Percentiles rank a stretch among this genome's conserved stretches.
Evolutionary conservation across 2,113 vertebrate genomes (phyloP).

Genomic region (Syngnathus typhle): DNA sequence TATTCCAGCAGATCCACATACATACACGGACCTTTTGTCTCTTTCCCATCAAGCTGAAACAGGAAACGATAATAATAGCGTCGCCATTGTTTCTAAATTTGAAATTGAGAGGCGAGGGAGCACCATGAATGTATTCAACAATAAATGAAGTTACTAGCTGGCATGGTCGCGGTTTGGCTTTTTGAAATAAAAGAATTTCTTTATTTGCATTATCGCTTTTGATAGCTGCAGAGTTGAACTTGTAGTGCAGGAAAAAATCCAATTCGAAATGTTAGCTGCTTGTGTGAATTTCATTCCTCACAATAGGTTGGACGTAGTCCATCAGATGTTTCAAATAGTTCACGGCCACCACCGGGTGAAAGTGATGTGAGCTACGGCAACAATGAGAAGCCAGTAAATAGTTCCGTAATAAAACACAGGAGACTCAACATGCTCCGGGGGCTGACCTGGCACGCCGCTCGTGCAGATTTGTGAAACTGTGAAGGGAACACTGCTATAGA

Average conservation of each 20-base stretch:
- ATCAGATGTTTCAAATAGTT: slow-evolving; percentile 11
- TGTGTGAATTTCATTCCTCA: too few relatives aligned
- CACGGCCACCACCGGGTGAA: slow-evolving; percentile 15
- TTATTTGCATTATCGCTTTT: too few relatives aligned
- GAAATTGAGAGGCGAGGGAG: background rate
- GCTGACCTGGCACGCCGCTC: background rate
- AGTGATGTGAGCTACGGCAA: slow-evolving; percentile 21
- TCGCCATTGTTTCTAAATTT: background rate
- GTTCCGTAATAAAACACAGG: slow-evolving; percentile 10
- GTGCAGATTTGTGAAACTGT: slow-evolving; percentile 30
- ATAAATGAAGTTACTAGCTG: background rate
- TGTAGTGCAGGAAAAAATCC: too few relatives aligned
- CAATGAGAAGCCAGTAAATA: slow-evolving; percentile 29
- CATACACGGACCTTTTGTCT: background rate
- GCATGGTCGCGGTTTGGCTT: too few relatives aligned
- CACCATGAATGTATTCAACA: background rate
- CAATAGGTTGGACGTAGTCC: background rate
- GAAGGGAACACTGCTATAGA: slow-evolving; percentile 27
- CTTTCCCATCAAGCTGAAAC: background rate
- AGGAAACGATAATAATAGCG: slow-evolving; percentile 4
- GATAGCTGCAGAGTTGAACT: too few relatives aligned
- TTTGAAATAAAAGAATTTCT: too few relatives aligned
- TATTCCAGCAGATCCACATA: background rate
- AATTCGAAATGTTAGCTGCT: too few relatives aligned
- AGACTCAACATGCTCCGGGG: slow-evolving; percentile 44